These are phyloP conservation scores for Leguminivora glycinivorella DNA, from an alignment of 1,140 invertebrate species.

Conservation along the genomic window DNA sequence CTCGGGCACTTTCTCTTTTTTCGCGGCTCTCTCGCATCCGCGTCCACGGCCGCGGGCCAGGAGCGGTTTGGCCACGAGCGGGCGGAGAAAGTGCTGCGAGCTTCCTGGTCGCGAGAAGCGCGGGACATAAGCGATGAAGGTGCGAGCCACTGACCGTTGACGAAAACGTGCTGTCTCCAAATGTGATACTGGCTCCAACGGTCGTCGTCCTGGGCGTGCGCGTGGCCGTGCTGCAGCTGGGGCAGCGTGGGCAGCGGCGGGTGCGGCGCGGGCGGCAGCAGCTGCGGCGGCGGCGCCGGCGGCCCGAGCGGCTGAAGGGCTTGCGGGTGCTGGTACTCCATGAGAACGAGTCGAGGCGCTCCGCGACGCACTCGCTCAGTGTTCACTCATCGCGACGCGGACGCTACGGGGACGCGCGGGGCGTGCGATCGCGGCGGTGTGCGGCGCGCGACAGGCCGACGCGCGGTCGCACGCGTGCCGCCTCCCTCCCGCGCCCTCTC, in stretches of 20 bases:
- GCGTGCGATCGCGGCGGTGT: constrained; percentile 55
- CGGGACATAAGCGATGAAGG: constrained; percentile 10
- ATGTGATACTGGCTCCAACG: constrained; percentile 81
- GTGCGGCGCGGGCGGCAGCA: constrained; percentile 57
- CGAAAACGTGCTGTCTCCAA: constrained; percentile 82
- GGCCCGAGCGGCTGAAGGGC: constrained; percentile 61
- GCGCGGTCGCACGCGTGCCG: constrained; percentile 34
- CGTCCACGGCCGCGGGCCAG: constrained; percentile 11
- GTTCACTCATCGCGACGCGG: constrained; percentile 65
- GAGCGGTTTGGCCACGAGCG: constrained; percentile 33
- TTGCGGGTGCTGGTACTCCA: constrained; percentile 66
- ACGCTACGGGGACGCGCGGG: constrained; percentile 44
- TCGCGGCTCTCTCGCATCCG: constrained; percentile 40
- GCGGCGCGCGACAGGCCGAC: constrained; percentile 46
- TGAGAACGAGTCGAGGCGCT: constrained; percentile 45
- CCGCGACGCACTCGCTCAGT: constrained; percentile 50
- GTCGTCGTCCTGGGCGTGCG: constrained; percentile 75
- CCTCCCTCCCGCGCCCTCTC: constrained; percentile 38
- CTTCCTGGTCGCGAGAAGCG: constrained; percentile 38
- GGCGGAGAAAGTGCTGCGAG: constrained; percentile 54
- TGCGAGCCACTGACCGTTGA: constrained; percentile 78
- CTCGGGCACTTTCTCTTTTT: constrained; percentile 63
- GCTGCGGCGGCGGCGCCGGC: constrained; percentile 61
- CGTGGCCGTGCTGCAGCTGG: constrained; percentile 69
- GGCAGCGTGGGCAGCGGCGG: constrained; percentile 69